Percentiles rank a stretch among this genome's conserved stretches.
These are phyloP conservation scores for Adelognathus sp. DNA, from an alignment of 2,888 invertebrate genomes.

Conservation along the genomic window DNA sequence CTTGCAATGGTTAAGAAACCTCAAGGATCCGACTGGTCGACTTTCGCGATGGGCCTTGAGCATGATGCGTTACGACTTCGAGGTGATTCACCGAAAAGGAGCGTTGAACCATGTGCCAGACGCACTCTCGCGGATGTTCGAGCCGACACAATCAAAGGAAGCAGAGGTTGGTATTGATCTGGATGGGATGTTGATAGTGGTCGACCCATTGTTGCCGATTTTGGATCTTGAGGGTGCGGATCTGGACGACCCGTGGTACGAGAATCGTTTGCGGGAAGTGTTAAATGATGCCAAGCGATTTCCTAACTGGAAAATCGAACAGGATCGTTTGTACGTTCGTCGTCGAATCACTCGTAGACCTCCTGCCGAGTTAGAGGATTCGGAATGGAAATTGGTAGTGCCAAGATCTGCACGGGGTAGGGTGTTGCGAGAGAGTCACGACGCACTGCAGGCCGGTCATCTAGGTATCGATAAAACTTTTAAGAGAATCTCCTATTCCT, in stretches of 20 bases:
- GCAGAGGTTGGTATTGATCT: slow-evolving; percentile 4
- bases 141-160: neutral
- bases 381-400: slow-evolving; percentile 62
- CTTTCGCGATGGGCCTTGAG: slow-evolving; percentile 22
- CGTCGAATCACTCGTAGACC: neutral
- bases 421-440: slow-evolving; percentile 40
- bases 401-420: slow-evolving; percentile 26
- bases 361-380: no score
- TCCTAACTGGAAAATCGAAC: neutral
- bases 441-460: no score
- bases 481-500: neutral
- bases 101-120: slow-evolving; percentile 58
- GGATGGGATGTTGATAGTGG: neutral
- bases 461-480: slow-evolving; percentile 56
- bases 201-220: neutral
- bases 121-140: slow-evolving; percentile 31
- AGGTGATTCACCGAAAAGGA: slow-evolving; percentile 27
- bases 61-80: slow-evolving; percentile 11
- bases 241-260: neutral
- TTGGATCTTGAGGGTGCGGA: no score
- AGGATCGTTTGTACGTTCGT: neutral
- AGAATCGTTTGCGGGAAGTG: no score
- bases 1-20: slow-evolving; percentile 9
- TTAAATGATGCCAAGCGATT: neutral
- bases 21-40: slow-evolving; percentile 21